These are phyloP conservation scores for Salpingus planirostris DNA, from an alignment of 2,888 invertebrate species.

Conservation along the genomic window DNA sequence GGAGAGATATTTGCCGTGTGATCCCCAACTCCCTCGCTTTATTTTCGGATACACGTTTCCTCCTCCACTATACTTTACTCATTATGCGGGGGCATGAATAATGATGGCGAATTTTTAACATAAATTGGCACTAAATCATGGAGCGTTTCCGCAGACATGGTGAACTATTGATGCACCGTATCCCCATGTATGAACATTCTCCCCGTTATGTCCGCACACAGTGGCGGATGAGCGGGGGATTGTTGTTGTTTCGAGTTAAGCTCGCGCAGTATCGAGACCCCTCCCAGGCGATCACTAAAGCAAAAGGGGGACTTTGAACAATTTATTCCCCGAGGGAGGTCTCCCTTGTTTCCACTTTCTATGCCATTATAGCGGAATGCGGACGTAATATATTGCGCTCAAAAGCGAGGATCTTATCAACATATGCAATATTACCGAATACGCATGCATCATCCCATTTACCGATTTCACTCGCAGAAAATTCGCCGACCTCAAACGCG, in stretches of 20 bases:
- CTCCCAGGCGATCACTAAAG: constrained; percentile 12
- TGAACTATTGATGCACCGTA: constrained; percentile 11
- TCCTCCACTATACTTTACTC: too few relatives aligned
- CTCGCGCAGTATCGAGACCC: constrained; percentile 10
- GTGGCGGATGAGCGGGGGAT: constrained; percentile 10
- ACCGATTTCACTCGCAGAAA: too few relatives aligned
- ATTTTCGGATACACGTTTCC: too few relatives aligned
- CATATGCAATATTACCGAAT: constrained; percentile 26
- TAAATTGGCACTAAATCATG: constrained; percentile 4
- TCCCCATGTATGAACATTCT: too few relatives aligned
- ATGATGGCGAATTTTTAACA: too few relatives aligned
- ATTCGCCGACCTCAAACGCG: too few relatives aligned
- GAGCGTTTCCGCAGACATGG: constrained; percentile 13
- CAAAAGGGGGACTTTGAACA: constrained; percentile 13
- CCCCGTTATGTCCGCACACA: too few relatives aligned
- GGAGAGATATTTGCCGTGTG: too few relatives aligned
- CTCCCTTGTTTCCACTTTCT: constrained; percentile 31
- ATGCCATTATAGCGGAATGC: constrained; percentile 26
- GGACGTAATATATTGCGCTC: constrained; percentile 21
- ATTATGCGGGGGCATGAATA: too few relatives aligned
- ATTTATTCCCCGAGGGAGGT: constrained; percentile 23
- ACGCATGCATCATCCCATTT: too few relatives aligned
- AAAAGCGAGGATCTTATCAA: constrained; percentile 25
- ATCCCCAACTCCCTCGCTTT: too few relatives aligned
- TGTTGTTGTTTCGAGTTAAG: constrained; percentile 14